Conservation (phyloP, 2,113 vertebrate genomes). For the Empidonax alnorum region DNA sequence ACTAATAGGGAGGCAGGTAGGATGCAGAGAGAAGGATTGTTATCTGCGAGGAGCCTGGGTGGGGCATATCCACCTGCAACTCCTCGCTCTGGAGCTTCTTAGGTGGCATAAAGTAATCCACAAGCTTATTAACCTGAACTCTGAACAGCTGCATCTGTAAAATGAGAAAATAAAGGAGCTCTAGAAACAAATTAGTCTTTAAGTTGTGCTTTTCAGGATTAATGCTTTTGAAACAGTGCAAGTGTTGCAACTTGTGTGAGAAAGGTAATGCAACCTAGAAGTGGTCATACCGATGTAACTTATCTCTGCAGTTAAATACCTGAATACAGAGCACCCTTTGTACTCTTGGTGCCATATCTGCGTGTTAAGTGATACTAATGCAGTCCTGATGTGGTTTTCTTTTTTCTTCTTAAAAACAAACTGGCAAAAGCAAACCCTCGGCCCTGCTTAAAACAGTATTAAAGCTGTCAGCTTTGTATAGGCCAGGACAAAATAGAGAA, state of each 20-base stretch:
- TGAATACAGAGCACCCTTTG: neutral
- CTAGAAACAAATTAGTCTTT: neutral
- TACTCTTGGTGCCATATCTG: neutral
- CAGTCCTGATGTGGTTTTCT: neutral
- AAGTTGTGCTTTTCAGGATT: neutral
- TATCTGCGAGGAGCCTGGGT: neutral
- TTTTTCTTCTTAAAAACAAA: neutral
- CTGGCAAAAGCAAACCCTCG: neutral
- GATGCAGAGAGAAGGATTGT: neutral
- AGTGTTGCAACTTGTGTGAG: neutral
- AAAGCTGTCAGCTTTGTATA: neutral
- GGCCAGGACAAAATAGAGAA: neutral
- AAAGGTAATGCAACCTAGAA: neutral
- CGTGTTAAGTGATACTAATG: neutral
- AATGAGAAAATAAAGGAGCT: neutral
- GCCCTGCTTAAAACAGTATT: neutral
- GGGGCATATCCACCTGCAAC: neutral
- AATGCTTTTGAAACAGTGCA: neutral
- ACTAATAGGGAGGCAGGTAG: neutral
- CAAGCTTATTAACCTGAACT: neutral
- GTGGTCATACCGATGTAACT: neutral
- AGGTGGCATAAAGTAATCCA: neutral
- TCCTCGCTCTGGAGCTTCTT: neutral
- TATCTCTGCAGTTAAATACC: neutral
- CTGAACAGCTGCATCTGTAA: neutral